Conservation (phyloP, 1,140 invertebrate species). For the Drosophila kikkawai region DNA sequence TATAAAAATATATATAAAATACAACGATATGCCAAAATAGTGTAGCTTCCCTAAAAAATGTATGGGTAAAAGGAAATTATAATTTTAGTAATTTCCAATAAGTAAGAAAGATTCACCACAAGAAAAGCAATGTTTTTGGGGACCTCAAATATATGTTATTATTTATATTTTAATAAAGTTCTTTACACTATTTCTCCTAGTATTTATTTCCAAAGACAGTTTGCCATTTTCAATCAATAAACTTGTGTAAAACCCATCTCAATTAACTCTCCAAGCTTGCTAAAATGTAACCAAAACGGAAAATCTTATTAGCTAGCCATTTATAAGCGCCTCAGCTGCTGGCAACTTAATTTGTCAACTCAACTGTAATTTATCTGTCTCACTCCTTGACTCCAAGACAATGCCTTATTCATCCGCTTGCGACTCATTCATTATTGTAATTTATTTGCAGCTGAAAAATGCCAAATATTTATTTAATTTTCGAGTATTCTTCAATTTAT, state of each 20-base stretch:
- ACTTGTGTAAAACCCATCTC: neutral
- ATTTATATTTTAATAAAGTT: too few relatives aligned
- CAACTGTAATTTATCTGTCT: conserved; percentile 76
- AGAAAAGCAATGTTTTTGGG: too few relatives aligned
- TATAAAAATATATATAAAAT: neutral
- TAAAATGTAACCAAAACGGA: conserved; percentile 9
- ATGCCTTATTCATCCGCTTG: conserved; percentile 1
- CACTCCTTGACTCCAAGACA: conserved; percentile 37
- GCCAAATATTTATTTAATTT: conserved; percentile 83
- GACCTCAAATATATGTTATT: too few relatives aligned
- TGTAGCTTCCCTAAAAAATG: too few relatives aligned
- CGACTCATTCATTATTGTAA: conserved; percentile 81
- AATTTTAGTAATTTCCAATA: too few relatives aligned
- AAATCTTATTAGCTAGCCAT: conserved; percentile 48
- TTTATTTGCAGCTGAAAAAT: conserved; percentile 80
- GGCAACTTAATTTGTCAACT: conserved; percentile 79
- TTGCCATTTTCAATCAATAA: too few relatives aligned
- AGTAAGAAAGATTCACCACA: too few relatives aligned
- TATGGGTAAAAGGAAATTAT: too few relatives aligned
- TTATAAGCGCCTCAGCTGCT: conserved; percentile 34
- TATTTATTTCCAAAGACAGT: neutral
- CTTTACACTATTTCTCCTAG: neutral
- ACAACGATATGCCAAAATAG: neutral
- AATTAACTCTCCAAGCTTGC: conserved; percentile 5
- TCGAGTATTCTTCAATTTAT: conserved; percentile 82